Percentiles rank a stretch among this genome's conserved stretches.
Conservation (phyloP, 2,888 invertebrate species). For the Stenurella melanura region DNA sequence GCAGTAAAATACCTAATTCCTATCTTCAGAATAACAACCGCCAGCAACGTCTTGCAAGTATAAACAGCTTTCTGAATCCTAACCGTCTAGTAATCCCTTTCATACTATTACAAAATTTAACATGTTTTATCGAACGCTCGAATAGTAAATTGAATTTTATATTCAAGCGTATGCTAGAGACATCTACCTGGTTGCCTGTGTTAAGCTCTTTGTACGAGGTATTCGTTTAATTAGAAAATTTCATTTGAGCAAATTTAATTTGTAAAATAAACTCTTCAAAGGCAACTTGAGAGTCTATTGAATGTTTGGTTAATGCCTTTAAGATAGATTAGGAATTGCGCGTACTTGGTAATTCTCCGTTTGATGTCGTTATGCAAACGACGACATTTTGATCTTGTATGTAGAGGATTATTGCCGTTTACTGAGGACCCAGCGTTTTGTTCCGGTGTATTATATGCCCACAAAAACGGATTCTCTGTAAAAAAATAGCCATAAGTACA, state of each 20-base stretch:
- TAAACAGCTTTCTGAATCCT: conserved; percentile 8
- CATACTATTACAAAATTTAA: background rate
- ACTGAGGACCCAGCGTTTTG: background rate
- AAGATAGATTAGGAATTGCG: background rate
- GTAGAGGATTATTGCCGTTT: conserved; percentile 3
- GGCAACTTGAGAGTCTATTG: conserved; percentile 18
- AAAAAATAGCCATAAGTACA: no score
- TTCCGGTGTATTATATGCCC: background rate
- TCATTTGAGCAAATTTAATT: conserved; percentile 24
- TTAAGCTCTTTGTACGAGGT: conserved; percentile 24
- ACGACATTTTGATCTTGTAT: conserved; percentile 4
- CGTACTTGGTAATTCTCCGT: conserved; percentile 5
- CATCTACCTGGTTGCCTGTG: conserved; percentile 15
- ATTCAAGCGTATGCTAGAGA: conserved; percentile 11
- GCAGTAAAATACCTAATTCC: background rate
- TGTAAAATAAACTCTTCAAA: conserved; percentile 31
- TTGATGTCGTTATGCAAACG: background rate
- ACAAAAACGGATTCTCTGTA: no score
- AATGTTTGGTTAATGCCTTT: conserved; percentile 22
- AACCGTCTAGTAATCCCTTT: conserved; percentile 14
- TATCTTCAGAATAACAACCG: background rate
- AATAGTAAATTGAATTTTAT: conserved; percentile 22
- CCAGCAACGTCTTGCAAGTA: background rate
- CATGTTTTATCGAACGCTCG: conserved; percentile 8
- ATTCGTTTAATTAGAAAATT: conserved; percentile 26